These are phyloP conservation scores for Noturus placidus DNA, from an alignment of 2,113 vertebrate species.

Conservation along the genomic window DNA sequence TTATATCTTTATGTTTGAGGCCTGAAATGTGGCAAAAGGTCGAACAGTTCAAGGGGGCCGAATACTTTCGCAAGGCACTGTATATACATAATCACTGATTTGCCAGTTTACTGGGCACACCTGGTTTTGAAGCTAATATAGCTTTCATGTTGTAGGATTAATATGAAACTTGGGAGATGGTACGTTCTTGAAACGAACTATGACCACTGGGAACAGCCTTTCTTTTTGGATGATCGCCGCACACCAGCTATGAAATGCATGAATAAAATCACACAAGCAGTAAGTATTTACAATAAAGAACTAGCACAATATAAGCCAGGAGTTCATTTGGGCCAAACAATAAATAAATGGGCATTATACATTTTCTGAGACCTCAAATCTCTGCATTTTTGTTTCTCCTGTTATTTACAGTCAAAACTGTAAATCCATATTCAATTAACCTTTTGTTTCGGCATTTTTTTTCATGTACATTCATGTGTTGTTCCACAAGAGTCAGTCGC, in stretches of 20 bases:
- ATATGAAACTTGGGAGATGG: conserved; percentile 72
- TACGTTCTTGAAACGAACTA: conserved; percentile 85
- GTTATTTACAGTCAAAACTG: not conserved
- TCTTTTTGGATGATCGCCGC: conserved; percentile 80
- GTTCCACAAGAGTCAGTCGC: not conserved
- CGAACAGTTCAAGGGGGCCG: too few relatives aligned
- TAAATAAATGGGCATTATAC: not conserved
- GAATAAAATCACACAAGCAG: conserved; percentile 76
- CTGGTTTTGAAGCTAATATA: not conserved
- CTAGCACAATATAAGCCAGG: not conserved
- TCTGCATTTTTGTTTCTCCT: not conserved
- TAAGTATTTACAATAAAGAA: conserved; percentile 52
- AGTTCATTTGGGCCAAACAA: not conserved
- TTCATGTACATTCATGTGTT: not conserved
- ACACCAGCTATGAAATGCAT: conserved; percentile 77
- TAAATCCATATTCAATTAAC: not conserved
- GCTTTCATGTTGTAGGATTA: conserved; percentile 68
- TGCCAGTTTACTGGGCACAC: not conserved
- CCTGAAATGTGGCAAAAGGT: too few relatives aligned
- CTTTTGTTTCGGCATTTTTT: not conserved
- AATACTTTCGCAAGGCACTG: too few relatives aligned
- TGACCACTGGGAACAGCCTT: conserved; percentile 80
- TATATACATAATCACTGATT: not conserved
- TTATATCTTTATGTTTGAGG: too few relatives aligned
- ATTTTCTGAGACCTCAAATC: not conserved